Base-by-base conservation (phyloP, 2,113 vertebrate species). In the Lanius ludovicianus region DNA sequence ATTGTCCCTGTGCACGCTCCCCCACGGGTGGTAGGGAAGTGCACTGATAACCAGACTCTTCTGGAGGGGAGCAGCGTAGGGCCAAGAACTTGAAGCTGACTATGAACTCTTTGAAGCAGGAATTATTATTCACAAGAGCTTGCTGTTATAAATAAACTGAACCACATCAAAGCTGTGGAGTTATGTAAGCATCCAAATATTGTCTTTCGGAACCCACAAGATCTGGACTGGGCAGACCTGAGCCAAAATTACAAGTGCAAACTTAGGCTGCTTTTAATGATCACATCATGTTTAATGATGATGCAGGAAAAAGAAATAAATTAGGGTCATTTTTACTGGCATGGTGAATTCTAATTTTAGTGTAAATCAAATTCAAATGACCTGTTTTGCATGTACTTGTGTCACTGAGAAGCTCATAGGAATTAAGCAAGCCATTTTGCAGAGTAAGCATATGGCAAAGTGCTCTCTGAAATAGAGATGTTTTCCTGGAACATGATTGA, bases 101-200 rank as follows among this genome's bases (percentile, higher is more conserved):
- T 87, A 9, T 46, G 71, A 92, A 74, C 42, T 22, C 88, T 97
- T 90, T 94, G 94, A 95, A 93, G 75, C 15, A 73, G 84, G 88
- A 93, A 74, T 91, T 78, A 57, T 90, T 94, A 91, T 94, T 92
- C 92, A 74, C 53, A 90, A 96, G 65, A 88, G 46, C 35, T 68
- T 74, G 46, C 65, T 65, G 90, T 84, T 94, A 93, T 92, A 97
- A 97, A 97, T 94, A 97, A 96, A 95, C 86, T 33, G 85, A 91
- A 69, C 84, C 86, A 93, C 94, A 95, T 96, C 86, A 96, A 96
- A 96, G 91, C 69, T 13, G 39, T 2, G 4, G 88, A 94, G 84
- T 96, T 96, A 93, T 90, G 47, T 90, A 96, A 97, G 89, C 82
- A 77, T 94, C 55, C 71, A 75, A 84, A 86, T 20, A 50, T 17